Evolutionary conservation across 2,113 vertebrate genomes (phyloP), one percentile per base, ranked within the genome.

Genomic region (Rattus rattus): DNA sequence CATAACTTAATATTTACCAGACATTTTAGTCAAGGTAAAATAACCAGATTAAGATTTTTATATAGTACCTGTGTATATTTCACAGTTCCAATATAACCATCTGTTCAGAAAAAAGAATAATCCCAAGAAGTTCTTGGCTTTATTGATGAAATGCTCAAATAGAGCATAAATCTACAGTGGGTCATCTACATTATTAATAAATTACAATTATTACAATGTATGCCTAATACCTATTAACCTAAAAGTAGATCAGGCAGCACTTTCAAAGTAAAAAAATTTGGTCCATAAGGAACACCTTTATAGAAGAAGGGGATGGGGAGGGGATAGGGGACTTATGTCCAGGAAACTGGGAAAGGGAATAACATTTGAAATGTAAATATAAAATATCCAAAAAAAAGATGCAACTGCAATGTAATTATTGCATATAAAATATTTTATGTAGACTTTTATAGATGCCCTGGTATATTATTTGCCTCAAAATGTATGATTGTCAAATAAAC

Each of bases 41-140:
- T 24, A 69, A 93, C 0, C 61, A 59, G 2, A 69, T 94, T 79
- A n/a, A 0, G 4, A 85, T 88, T 80, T 26, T 4, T 61, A 3
- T 9, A 10, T n/a, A 4, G 9, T 3, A 49, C 1, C 47, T 56
- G 14, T 5, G 3, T 43, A 6, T 10, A 70, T 91, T 96, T 92
- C 22, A 72, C 11, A 54, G 1, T 22, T 89, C 5, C 67, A 7
- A 52, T 84, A 12, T 65, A 88, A 90, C 7, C 1, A 87, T 39
- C 86, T 8, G 2, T n/a, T 69, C 16, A 75, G 11, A 77, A 26
- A 65, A n/a, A 12, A 77, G 14, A 47, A 5, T 67, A 54, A 56
- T 2, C 59, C 16, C 0, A 54, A 54, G 3, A 24, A 70, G 0
- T n/a, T 12, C 13, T 30, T 39, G 12, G 1, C 5, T 70, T 77